These are phyloP conservation scores for Caloenas nicobarica DNA, from an alignment of 2,113 vertebrate species.

Conservation along the genomic window DNA sequence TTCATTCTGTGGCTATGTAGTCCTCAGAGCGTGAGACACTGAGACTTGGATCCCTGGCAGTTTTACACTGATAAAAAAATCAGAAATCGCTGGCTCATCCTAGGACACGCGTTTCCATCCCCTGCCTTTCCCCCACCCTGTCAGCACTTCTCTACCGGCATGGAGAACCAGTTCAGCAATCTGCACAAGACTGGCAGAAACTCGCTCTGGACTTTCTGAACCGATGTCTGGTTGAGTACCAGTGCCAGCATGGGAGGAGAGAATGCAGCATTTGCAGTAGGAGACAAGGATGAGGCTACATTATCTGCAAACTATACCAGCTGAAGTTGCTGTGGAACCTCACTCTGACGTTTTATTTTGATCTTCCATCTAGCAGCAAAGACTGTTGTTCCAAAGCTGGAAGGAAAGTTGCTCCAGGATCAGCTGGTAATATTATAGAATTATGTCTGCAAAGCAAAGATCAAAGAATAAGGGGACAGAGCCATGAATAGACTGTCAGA, in stretches of 20 bases:
- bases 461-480: neutral
- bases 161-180: neutral
- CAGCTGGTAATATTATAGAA: neutral
- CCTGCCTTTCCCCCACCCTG: neutral
- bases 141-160: neutral
- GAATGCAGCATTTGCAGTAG: neutral
- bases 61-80: neutral
- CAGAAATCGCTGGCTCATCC: neutral
- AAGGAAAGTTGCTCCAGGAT: neutral
- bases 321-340: neutral
- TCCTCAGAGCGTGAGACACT: neutral
- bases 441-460: neutral
- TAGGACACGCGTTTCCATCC: neutral
- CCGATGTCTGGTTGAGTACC: neutral
- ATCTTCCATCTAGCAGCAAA: neutral
- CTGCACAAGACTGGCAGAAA: neutral
- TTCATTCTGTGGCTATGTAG: rapidly evolving
- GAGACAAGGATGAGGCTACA: neutral
- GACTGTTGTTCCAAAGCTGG: neutral
- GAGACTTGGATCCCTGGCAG: neutral
- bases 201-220: neutral
- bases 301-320: neutral
- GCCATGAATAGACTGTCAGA: neutral
- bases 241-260: neutral
- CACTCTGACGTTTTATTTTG: neutral